Conservation (phyloP, 2,113 vertebrate genomes). For the Struthidea cinerea region DNA sequence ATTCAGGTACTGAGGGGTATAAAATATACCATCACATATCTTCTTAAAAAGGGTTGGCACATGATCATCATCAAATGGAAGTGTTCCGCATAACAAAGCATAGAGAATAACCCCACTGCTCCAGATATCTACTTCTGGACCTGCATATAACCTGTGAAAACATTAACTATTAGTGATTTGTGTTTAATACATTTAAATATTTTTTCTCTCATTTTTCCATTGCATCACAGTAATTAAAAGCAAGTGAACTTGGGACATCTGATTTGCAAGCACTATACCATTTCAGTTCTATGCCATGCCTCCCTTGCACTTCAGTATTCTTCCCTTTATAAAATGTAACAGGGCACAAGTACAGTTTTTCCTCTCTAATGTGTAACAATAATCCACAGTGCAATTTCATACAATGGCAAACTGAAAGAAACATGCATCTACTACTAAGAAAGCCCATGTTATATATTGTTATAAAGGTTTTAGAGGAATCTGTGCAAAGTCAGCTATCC, state of each 20-base stretch:
- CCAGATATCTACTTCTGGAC: slow-evolving; percentile 98
- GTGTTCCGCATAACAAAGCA: slow-evolving; percentile 91
- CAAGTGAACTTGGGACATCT: neutral
- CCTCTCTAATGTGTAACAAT: neutral
- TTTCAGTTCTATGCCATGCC: neutral
- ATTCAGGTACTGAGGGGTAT: slow-evolving; percentile 95
- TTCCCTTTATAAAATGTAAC: neutral
- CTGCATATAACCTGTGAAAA: slow-evolving; percentile 88
- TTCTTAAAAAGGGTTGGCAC: slow-evolving; percentile 99
- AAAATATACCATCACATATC: slow-evolving; percentile 98
- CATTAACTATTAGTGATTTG: neutral
- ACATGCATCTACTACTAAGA: neutral
- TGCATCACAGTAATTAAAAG: neutral
- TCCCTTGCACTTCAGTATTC: neutral
- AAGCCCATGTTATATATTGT: neutral
- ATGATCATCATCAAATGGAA: slow-evolving; percentile 97
- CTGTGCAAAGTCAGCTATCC: neutral
- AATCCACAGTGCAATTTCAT: neutral
- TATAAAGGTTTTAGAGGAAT: neutral
- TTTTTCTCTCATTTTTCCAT: neutral
- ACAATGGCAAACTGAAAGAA: neutral
- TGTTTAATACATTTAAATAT: neutral
- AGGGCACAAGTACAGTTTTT: neutral
- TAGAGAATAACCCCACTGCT: slow-evolving; percentile 98
- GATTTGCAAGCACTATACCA: neutral